Conservation (phyloP, 2,888 invertebrate genomes). For the Coremacera marginata region DNA sequence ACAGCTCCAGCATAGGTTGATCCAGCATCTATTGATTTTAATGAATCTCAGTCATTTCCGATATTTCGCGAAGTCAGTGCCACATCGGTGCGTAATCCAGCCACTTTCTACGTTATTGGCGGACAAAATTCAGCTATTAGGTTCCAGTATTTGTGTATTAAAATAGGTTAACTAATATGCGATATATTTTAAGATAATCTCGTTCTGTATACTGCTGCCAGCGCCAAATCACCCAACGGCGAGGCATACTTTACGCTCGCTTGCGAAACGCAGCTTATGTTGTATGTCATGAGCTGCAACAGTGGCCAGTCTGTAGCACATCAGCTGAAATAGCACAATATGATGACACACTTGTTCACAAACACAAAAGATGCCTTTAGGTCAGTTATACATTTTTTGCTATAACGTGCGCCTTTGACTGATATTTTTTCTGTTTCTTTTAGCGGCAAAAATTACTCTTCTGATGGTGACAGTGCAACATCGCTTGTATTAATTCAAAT, state of each 20-base stretch:
- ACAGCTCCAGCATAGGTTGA: constrained; percentile 31
- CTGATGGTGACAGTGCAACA: constrained; percentile 73
- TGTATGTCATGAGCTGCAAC: constrained; percentile 77
- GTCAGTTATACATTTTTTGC: constrained; percentile 61
- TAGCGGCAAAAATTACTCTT: constrained; percentile 62
- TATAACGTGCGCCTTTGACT: neutral
- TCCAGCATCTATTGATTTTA: constrained; percentile 71
- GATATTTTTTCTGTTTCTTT: neutral
- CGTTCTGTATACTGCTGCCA: constrained; percentile 77
- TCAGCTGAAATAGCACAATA: constrained; percentile 80
- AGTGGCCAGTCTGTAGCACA: constrained; percentile 74
- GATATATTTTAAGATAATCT: constrained; percentile 70
- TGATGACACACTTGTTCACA: constrained; percentile 83
- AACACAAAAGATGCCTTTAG: constrained; percentile 78
- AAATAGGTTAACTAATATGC: constrained; percentile 13
- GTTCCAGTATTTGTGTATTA: neutral
- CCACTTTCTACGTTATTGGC: constrained; percentile 81
- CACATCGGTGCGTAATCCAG: constrained; percentile 76
- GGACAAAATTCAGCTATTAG: constrained; percentile 71
- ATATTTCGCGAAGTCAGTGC: constrained; percentile 84
- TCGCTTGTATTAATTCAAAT: constrained; percentile 79
- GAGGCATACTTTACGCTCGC: constrained; percentile 85
- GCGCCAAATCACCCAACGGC: constrained; percentile 74
- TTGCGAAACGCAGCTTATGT: constrained; percentile 78
- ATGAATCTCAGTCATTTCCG: constrained; percentile 75